A percentile compares a stretch with the other conserved stretches of the same genome.
phyloP scores from a whole-genome alignment of 2,113 vertebrate genomes.

The Aphyosemion australe region DNA sequence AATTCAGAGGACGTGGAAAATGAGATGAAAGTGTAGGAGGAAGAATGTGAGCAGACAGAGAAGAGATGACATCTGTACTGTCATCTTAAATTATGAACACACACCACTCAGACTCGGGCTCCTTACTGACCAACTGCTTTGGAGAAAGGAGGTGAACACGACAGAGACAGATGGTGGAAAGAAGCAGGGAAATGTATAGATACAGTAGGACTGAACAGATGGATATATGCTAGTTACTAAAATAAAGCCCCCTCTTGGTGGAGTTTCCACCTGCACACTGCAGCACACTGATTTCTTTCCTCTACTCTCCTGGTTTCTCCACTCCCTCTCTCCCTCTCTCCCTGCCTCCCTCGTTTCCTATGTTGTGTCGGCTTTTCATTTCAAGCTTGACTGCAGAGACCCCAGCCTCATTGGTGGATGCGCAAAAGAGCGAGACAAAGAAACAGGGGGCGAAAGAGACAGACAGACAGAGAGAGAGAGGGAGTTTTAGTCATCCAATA shows the following conservation, averaged over 20 bases:
- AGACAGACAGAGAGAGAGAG: conserved; percentile 4
- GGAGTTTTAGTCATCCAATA: conserved; percentile 10
- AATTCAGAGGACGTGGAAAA: conserved; percentile 26
- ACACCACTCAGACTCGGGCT: conserved; percentile 36
- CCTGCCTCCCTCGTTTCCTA: conserved; percentile 30
- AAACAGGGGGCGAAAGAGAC: conserved; percentile 17
- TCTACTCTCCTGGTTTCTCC: conserved; percentile 22
- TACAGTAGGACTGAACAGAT: conserved; percentile 25
- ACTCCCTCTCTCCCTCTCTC: conserved; percentile 26
- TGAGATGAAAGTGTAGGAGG: conserved; percentile 29
- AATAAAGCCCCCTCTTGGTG: conserved; percentile 13
- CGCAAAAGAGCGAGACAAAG: conserved; percentile 37
- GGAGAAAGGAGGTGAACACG: conserved; percentile 14
- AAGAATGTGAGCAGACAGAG: conserved; percentile 40
- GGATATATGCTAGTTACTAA: conserved; percentile 23
- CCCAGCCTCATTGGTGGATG: conserved; percentile 39
- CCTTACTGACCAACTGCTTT: conserved; percentile 40
- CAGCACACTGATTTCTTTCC: conserved; percentile 32
- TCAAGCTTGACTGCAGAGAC: conserved; percentile 64
- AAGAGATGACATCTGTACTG: conserved; percentile 59
- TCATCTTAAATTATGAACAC: conserved; percentile 64
- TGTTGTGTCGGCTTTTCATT: conserved; percentile 67
- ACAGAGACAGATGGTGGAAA: conserved; percentile 48
- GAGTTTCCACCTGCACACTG: conserved; percentile 25
- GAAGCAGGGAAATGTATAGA: conserved; percentile 6